Evolutionary conservation across 2,113 vertebrate species (phyloP).

Genomic region (Sylvilagus bachmani): DNA sequence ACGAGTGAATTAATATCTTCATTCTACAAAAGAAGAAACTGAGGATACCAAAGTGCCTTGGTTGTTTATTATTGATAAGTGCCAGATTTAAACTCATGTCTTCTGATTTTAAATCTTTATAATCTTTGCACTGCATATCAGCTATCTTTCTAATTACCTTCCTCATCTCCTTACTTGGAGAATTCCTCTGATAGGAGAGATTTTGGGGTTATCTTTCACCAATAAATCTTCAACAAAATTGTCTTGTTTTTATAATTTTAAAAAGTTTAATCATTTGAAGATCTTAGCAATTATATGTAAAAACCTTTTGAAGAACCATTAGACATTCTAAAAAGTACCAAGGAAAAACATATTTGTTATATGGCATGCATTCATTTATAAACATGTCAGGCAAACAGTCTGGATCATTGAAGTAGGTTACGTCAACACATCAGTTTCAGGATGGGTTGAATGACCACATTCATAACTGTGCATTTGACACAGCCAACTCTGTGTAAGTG

Average conservation of each 20-base stretch:
- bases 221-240: not conserved
- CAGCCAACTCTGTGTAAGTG: not conserved
- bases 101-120: not conserved
- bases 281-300: not conserved
- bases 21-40: conserved; percentile 19
- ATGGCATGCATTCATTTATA: not conserved
- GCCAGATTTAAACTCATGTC: conserved; percentile 2
- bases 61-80: conserved; percentile 5
- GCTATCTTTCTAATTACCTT: not conserved
- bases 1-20: not conserved
- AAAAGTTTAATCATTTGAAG: not conserved
- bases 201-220: not conserved
- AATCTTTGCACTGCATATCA: not conserved
- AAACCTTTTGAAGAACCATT: not conserved
- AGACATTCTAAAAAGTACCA: not conserved
- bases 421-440: conserved; percentile 1
- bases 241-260: not conserved
- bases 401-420: not conserved
- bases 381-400: not conserved
- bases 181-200: not conserved
- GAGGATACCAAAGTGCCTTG: not conserved
- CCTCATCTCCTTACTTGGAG: not conserved
- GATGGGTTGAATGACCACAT: not conserved
- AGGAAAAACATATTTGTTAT: not conserved
- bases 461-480: not conserved